A percentile compares a stretch with the other conserved stretches of the same genome.
phyloP scores from a whole-genome alignment of 2,797 vertebrate genomes.

The Falco rusticolus region DNA sequence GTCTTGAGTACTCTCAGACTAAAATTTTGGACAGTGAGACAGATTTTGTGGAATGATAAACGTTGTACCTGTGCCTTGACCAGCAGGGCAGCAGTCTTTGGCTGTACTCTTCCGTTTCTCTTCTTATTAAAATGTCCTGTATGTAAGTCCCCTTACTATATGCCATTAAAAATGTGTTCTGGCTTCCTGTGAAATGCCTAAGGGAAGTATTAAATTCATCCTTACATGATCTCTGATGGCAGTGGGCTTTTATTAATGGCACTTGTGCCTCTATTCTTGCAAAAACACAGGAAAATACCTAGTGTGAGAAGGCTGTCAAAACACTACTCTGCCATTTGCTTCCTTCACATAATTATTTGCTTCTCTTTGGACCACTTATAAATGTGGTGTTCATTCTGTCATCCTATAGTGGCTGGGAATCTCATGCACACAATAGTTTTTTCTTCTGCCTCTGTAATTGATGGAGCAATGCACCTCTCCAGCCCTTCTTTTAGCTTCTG shows the following conservation, averaged over 20 bases:
- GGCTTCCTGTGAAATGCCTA: not conserved
- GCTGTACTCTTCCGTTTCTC: not conserved
- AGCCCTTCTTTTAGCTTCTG: not conserved
- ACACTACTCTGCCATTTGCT: not conserved
- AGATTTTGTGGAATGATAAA: not conserved
- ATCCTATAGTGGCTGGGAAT: not conserved
- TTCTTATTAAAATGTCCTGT: not conserved
- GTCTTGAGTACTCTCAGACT: not conserved
- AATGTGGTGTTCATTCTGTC: not conserved
- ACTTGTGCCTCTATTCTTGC: not conserved
- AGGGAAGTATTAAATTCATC: not conserved
- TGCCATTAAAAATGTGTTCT: not conserved
- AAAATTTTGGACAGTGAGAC: not conserved
- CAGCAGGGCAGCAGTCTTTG: not conserved
- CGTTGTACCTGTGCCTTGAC: not conserved
- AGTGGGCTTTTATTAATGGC: not conserved
- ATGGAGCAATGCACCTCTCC: not conserved
- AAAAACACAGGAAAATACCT: not conserved
- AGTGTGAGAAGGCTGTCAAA: not conserved
- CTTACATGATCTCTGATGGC: not conserved
- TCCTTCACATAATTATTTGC: not conserved
- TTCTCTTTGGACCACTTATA: not conserved
- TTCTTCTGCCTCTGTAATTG: not conserved
- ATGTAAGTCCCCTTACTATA: not conserved
- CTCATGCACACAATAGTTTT: fast-evolving